Evolutionary conservation across 2,888 invertebrate species (phyloP), one percentile per base, ranked within the genome.

Genomic region (Melinopterus prodromus): DNA sequence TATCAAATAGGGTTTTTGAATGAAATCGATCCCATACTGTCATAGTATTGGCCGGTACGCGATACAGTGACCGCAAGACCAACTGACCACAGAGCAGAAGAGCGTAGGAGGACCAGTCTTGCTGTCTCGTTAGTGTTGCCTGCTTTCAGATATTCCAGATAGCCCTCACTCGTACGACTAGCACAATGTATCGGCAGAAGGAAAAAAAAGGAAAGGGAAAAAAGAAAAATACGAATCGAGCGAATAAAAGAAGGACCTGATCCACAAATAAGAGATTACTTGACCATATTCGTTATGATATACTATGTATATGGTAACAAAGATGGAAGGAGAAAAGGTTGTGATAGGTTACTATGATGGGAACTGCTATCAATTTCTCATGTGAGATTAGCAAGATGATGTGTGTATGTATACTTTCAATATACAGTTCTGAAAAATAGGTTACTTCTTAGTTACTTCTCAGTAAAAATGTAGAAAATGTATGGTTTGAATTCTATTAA

Each of bases 51-150:
- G n/a, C 16, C 38, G 80, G 80, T 77, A 80, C 79, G 79, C 79
- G 79, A 81, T 81, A 81, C 77, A 81, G 81, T 81, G 81, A 81
- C 81, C 82, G 82, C 83, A 81, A 83, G 83, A 84, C 84, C 84
- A 83, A 84, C 82, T 84, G 83, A 84, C 83, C 84, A 83, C 53
- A 53, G 12, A 12, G 53, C 5, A 53, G 12, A 9, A 12, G 80
- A 78, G 84, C 82, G 84, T 84, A 80, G 84, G 84, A 80, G 83
- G 83, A 84, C 84, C 82, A 84, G 84, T 84, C 82, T 77, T 81
- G 75, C n/a, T 15, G 79, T 80, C 79, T 79, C 76, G 82, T 80
- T 82, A 82, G 82, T 82, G 84, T 83, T 84, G 83, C 84, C 83
- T 83, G 83, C 84, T 81, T 82, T 83, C 83, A 82, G 82, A 84